These are phyloP conservation scores for Tympanuchus pallidicinctus DNA, from an alignment of 2,113 vertebrate genomes.

Conservation along the genomic window DNA sequence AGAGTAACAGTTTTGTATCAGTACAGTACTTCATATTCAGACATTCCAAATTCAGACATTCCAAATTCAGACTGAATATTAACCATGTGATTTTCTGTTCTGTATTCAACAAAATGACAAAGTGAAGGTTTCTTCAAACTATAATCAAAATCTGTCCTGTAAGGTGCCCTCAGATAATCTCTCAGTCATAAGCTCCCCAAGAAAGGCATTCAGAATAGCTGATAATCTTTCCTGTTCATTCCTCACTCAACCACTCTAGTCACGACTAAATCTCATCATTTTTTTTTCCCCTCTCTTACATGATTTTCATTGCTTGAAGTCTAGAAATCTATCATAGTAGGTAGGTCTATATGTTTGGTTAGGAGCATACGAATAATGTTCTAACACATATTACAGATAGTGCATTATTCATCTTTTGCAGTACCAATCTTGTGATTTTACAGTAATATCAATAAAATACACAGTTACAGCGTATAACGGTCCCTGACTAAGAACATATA, in stretches of 20 bases:
- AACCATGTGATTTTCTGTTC: slow-evolving; percentile 15
- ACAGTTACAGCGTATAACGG: background rate
- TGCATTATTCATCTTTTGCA: background rate
- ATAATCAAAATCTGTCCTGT: slow-evolving; percentile 55
- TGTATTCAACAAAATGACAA: background rate
- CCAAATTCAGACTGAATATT: slow-evolving; percentile 55
- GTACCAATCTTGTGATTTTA: background rate
- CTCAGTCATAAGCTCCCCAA: background rate
- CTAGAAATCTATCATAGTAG: slow-evolving; percentile 1
- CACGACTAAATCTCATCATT: slow-evolving; percentile 8
- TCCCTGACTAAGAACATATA: background rate
- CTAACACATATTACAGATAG: background rate
- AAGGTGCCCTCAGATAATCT: slow-evolving; percentile 50
- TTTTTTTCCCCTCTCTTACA: background rate
- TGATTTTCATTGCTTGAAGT: slow-evolving; percentile 36
- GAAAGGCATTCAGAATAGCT: background rate
- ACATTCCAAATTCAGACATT: slow-evolving; percentile 27
- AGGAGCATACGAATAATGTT: background rate
- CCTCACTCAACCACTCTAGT: background rate
- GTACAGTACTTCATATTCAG: slow-evolving; percentile 5
- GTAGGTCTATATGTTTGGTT: background rate
- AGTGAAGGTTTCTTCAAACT: slow-evolving; percentile 56
- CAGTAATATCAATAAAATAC: background rate
- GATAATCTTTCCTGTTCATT: background rate
- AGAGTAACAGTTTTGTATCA: background rate